These are phyloP conservation scores for Macrotrachela quadricornifera DNA, from an alignment of 1,140 invertebrate genomes.

Conservation along the genomic window DNA sequence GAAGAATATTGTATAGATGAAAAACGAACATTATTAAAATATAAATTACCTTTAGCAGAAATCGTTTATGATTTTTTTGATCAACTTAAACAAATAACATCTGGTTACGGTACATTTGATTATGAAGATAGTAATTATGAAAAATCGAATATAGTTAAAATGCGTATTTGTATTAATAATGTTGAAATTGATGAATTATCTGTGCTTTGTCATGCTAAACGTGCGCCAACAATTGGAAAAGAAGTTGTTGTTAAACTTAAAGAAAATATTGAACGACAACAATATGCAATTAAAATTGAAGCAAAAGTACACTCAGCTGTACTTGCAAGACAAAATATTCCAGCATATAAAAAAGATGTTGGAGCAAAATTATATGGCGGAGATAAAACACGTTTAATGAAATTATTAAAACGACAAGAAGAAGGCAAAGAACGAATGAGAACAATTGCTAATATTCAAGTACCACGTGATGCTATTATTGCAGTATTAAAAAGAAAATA, in stretches of 20 bases:
- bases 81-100: constrained; percentile 59
- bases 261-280: constrained; percentile 67
- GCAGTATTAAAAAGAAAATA: too few species aligned
- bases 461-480: too few species aligned
- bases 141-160: constrained; percentile 45
- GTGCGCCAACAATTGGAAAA: constrained; percentile 44
- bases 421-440: constrained; percentile 81
- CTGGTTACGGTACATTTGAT: constrained; percentile 56
- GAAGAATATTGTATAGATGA: constrained; percentile 57
- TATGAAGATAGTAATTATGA: constrained; percentile 75
- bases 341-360: constrained; percentile 70
- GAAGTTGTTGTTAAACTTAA: constrained; percentile 53
- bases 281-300: constrained; percentile 65
- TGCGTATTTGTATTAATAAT: constrained; percentile 60
- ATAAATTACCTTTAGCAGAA: constrained; percentile 66
- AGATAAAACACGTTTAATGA: constrained; percentile 66
- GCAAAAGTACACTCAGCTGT: constrained; percentile 55
- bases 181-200: constrained; percentile 61
- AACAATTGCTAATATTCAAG: constrained; percentile 56
- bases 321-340: constrained; percentile 61
- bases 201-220: constrained; percentile 50
- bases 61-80: constrained; percentile 87
- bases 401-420: constrained; percentile 62
- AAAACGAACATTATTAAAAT: constrained; percentile 53
- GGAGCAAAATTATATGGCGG: constrained; percentile 82